Base-by-base conservation (phyloP, 2,113 vertebrate species). In the Lontra canadensis region DNA sequence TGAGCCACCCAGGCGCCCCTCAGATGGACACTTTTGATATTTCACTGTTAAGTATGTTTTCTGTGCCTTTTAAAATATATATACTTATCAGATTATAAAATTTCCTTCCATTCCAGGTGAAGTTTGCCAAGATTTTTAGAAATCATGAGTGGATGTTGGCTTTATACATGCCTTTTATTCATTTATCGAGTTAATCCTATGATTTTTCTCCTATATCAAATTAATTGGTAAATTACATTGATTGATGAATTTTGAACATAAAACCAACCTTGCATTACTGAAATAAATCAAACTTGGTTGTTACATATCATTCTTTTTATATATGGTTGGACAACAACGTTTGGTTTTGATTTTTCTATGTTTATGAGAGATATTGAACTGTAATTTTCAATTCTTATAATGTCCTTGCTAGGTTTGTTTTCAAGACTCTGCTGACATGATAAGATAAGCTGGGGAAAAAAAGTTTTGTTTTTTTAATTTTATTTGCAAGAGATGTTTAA, bases 401-500 rank as follows among this genome's bases (percentile, higher is more conserved):
- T 15, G 2, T 86, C 12, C 17, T 81, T 42, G n/a, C 39, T 15
- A 57, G 31, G 5, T 82, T 95, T 57, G 14, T 81, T 74, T 95
- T 90, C 36, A 84, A 89, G 31, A 14, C 65, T 86, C 67, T 81
- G 34, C 21, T 69, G 55, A 44, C 31, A 85, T 97, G 8, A 31
- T 57, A 89, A 67, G 67, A n/a, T 63, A 80, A 88, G 26, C 44
- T 57, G 12, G 3, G 20, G 14, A 17, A 34, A 57, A 57, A 76
- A 39, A 67, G 6, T 78, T 87, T 82, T 86, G 4, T 49, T 65
- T 78, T 63, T 63, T 96, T n/a, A 67, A 76, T 82, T 90, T 39
- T 93, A 81, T 74, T 89, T 81, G 67, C 10, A 89, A 81, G 47
- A 86, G 20, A 57, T 95, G 47, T 47, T 83, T 93, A 85, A 92